These are phyloP conservation scores for Tigriopus californicus DNA, from an alignment of 2,888 invertebrate genomes.

Conservation along the genomic window DNA sequence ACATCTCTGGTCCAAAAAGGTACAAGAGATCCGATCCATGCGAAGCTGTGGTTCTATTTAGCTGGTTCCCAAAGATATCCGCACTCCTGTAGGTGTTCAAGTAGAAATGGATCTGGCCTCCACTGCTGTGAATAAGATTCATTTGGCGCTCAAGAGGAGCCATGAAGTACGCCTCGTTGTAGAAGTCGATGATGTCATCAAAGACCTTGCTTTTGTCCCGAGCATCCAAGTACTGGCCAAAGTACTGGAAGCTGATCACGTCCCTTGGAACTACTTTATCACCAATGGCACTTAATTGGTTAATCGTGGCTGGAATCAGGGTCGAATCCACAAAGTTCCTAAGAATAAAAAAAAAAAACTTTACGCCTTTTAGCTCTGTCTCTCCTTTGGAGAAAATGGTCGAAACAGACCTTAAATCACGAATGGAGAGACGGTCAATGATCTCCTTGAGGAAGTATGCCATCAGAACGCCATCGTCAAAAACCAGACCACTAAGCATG, in stretches of 20 bases:
- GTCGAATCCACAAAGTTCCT: no score
- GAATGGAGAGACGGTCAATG: neutral
- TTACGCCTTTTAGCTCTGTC: no score
- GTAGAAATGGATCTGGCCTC: neutral
- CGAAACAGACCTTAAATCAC: no score
- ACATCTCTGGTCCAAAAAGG: slow-evolving; percentile 15
- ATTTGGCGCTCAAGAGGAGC: slow-evolving; percentile 7
- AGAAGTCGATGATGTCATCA: neutral
- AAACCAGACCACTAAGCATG: neutral
- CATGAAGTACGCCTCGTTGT: slow-evolving; percentile 10
- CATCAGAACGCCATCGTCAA: neutral
- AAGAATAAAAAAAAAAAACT: no score
- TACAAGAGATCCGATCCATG: slow-evolving; percentile 14
- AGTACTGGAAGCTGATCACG: no score
- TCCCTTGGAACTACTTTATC: no score
- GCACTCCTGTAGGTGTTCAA: neutral
- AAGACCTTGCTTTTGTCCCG: neutral
- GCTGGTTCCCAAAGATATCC: slow-evolving; percentile 13
- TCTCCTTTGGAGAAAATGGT: no score
- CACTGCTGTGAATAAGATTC: neutral
- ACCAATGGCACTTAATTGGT: no score
- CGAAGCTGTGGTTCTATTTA: slow-evolving; percentile 3
- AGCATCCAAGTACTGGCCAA: no score
- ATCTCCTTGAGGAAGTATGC: neutral
- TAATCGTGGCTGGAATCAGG: no score